A percentile compares a stretch with the other conserved stretches of the same genome.
Evolutionary conservation across 2,113 vertebrate genomes (phyloP).

Genomic region (Suricata suricatta): DNA sequence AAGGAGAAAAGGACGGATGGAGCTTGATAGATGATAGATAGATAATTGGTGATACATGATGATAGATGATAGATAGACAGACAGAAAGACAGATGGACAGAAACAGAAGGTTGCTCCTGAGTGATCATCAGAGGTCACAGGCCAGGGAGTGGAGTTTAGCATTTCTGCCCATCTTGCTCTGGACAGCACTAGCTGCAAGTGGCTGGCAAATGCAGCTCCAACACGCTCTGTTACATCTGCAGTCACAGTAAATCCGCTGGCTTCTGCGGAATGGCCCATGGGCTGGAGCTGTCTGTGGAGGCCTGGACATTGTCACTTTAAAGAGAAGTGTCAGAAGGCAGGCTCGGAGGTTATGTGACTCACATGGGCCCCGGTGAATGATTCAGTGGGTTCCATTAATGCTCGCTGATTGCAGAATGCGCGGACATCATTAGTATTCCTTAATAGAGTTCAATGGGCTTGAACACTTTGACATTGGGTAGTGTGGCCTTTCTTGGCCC

Average conservation of each 20-base stretch:
- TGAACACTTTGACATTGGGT: neutral
- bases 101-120: neutral
- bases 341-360: neutral
- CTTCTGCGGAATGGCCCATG: neutral
- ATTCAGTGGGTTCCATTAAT: neutral
- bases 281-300: neutral
- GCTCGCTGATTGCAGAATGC: neutral
- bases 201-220: neutral
- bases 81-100: neutral
- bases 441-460: neutral
- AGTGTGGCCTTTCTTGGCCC: neutral
- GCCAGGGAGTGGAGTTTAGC: neutral
- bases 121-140: neutral
- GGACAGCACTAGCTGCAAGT: neutral
- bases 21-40: neutral
- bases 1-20: neutral
- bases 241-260: neutral
- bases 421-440: too few relatives aligned
- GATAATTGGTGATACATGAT: neutral
- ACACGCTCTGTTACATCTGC: too few relatives aligned
- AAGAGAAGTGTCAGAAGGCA: neutral
- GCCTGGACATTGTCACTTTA: neutral
- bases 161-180: neutral
- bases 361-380: fast-evolving
- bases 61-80: too few relatives aligned